phyloP scores from a whole-genome alignment of 1,140 invertebrate species.

The Drosophila ficusphila region DNA sequence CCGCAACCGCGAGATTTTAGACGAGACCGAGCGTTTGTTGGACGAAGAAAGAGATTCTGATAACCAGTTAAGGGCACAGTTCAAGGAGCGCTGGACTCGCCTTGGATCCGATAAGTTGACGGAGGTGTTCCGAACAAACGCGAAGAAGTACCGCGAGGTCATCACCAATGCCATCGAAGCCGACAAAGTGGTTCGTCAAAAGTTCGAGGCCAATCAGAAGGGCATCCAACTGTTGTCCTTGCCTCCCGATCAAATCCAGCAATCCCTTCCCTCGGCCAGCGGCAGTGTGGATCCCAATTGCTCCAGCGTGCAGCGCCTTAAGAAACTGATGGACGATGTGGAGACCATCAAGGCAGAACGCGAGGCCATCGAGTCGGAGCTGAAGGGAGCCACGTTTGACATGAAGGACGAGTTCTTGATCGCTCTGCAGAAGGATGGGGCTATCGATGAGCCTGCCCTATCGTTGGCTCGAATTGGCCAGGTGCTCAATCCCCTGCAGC shows the following conservation, averaged over 20 bases:
- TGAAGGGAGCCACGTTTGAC: constrained; percentile 93
- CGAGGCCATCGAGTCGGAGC: constrained; percentile 93
- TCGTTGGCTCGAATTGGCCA: constrained; percentile 91
- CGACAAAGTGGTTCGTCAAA: constrained; percentile 92
- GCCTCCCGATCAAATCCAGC: constrained; percentile 87
- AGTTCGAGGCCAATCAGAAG: constrained; percentile 92
- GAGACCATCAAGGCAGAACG: constrained; percentile 95
- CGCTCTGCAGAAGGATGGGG: constrained; percentile 92
- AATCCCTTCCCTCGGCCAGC: constrained; percentile 87
- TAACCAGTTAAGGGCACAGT: constrained; percentile 93
- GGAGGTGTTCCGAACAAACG: constrained; percentile 93
- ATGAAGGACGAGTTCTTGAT: constrained; percentile 93
- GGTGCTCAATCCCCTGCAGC: constrained; percentile 92
- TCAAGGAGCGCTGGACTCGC: constrained; percentile 96
- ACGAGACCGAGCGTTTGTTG: constrained; percentile 95
- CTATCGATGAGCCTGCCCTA: constrained; percentile 93
- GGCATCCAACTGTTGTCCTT: constrained; percentile 93
- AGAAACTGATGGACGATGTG: constrained; percentile 93
- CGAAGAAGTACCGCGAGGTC: constrained; percentile 95
- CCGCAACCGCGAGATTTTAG: constrained; percentile 97
- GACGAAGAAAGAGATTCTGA: constrained; percentile 97
- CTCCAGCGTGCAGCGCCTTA: constrained; percentile 88
- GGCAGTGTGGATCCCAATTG: constrained; percentile 86
- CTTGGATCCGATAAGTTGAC: constrained; percentile 95
- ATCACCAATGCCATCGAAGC: constrained; percentile 94